Evolutionary conservation across 2,797 vertebrate genomes (phyloP), one percentile per base, ranked within the genome.

Genomic region (Tokudaia tokunoshimensis): DNA sequence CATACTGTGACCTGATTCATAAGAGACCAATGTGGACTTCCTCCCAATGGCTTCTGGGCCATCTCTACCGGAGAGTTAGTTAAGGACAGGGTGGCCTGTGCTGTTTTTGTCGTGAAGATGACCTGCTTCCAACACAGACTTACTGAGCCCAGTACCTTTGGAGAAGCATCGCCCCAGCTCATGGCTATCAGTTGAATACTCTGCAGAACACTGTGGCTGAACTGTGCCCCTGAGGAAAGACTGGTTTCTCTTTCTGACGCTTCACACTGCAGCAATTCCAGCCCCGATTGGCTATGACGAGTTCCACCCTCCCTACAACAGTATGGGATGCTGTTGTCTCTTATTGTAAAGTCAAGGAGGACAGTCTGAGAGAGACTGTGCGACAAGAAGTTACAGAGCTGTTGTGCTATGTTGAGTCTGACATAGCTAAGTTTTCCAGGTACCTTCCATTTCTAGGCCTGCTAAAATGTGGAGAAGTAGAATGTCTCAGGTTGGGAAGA

Each of bases 21-120:
- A 70, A 86, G 86, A 75, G 89, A 59, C 15, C 63, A 55, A 52
- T 29, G 14, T 55, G 84, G 63, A 37, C 44, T 87, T 92, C 44
- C 70, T 65, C 85, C 14, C n/a, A 83, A 15, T 47, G 63, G 5
- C 44, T 72, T 90, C 87, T 26, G 34, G 75, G 76, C 63, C 55
- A 70, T 89, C 70, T 88, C 34, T 81, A 72, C 31, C 37, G 37
- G 65, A 84, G 57, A 83, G 50, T 50, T 95, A 79, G 89, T 74
- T 13, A 72, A 85, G 57, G 59, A 94, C 74, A 89, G 84, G 75
- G 13, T 10, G 61, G 29, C n/a, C 65, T 92, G 50, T 89, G 50
- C 50, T 6, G 15, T 31, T 94, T 84, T 47, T 9, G 31, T 14
- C 13, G 14, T 2, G 14, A 44, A 74, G 76, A 50, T 31, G 34